Conservation (phyloP, 2,113 vertebrate genomes). For the Neolamprologus longior region DNA sequence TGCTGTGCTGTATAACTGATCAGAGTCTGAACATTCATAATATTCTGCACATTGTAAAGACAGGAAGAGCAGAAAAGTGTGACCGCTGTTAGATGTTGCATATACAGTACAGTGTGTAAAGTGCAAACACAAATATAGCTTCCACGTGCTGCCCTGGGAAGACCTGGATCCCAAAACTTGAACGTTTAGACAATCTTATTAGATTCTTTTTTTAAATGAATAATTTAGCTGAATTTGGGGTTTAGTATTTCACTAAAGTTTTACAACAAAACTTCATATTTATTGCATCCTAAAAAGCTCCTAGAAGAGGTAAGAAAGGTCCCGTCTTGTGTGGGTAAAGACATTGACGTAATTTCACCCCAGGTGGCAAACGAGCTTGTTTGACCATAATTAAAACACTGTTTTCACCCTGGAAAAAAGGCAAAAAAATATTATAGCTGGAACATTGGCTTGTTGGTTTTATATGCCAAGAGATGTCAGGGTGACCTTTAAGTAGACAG, state of each 20-base stretch:
- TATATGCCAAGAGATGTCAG: constrained; percentile 16
- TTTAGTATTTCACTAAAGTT: neutral
- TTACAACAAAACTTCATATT: neutral
- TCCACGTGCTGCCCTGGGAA: neutral
- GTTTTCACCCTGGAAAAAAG: neutral
- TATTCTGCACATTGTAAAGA: neutral
- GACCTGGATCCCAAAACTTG: neutral
- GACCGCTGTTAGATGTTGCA: neutral
- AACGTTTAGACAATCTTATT: neutral
- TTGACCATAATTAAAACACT: constrained; percentile 44
- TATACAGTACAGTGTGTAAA: neutral
- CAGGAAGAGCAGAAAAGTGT: neutral
- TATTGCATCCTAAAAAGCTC: neutral
- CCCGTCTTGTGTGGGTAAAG: neutral
- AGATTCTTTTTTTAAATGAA: neutral
- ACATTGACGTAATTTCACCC: constrained; percentile 4
- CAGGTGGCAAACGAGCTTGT: constrained; percentile 27
- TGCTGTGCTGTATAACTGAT: neutral
- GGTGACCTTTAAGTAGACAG: constrained; percentile 54
- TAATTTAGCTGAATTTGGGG: neutral
- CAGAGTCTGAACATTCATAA: neutral
- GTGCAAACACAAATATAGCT: neutral
- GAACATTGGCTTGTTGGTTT: constrained; percentile 30
- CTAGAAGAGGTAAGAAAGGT: neutral
- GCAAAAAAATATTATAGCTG: neutral